phyloP scores from a whole-genome alignment of 2,888 invertebrate genomes.

The Dasypogon diadema region DNA sequence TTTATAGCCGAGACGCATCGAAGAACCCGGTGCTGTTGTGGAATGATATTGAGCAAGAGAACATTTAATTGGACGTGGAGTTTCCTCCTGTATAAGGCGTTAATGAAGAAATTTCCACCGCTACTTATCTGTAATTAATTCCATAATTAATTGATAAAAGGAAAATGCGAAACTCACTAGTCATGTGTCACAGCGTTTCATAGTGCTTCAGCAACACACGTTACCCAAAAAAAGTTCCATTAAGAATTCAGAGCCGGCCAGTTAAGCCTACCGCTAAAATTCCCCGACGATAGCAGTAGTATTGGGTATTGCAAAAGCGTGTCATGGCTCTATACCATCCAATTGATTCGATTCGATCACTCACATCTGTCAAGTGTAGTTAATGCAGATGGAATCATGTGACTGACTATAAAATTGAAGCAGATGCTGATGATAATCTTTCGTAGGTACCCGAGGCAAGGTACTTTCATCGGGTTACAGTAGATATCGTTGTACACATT shows the following conservation, averaged over 20 bases:
- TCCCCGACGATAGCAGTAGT: constrained; percentile 9
- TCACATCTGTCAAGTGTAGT: background rate
- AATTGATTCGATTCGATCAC: constrained; percentile 1
- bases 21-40: background rate
- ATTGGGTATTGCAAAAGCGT: constrained; percentile 22
- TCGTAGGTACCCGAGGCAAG: background rate
- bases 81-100: background rate
- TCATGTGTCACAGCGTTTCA: background rate
- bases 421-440: background rate
- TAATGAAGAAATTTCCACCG: background rate
- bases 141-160: constrained; percentile 27
- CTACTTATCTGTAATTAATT: constrained; percentile 6
- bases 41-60: background rate
- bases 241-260: constrained; percentile 6
- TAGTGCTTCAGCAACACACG: background rate
- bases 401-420: background rate
- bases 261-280: background rate
- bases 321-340: constrained; percentile 18
- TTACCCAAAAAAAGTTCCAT: constrained; percentile 3
- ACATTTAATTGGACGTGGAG: background rate
- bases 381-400: background rate
- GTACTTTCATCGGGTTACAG: background rate
- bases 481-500: background rate
- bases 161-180: background rate
- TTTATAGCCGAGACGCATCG: background rate